Evolutionary conservation across 2,797 vertebrate species (phyloP).

Genomic region (Scolopax bukidnonensis): DNA sequence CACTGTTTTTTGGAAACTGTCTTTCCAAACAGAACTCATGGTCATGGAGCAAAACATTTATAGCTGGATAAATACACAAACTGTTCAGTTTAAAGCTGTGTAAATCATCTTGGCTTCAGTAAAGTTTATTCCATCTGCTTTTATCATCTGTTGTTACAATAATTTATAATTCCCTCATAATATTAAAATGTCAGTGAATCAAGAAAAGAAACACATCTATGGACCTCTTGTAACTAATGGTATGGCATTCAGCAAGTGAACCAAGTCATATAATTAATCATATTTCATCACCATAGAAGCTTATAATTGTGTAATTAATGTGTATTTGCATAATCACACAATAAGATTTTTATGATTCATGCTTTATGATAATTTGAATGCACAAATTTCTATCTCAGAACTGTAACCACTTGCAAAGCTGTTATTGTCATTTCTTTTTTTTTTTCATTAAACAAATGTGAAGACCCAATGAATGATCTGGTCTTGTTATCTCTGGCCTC

Average conservation of each 20-base stretch:
- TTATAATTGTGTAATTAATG: slow-evolving; percentile 76
- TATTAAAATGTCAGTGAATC: slow-evolving; percentile 74
- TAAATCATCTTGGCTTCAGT: slow-evolving; percentile 72
- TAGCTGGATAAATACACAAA: slow-evolving; percentile 57
- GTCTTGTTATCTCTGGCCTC: neutral
- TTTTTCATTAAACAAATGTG: neutral
- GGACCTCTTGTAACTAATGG: slow-evolving; percentile 59
- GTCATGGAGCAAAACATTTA: slow-evolving; percentile 55
- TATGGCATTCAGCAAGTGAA: slow-evolving; percentile 50
- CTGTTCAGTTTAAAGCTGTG: slow-evolving; percentile 62
- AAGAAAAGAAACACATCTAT: slow-evolving; percentile 62
- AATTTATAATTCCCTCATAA: slow-evolving; percentile 70
- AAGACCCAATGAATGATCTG: neutral
- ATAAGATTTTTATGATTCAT: slow-evolving; percentile 69
- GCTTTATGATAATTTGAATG: slow-evolving; percentile 60
- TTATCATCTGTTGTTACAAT: slow-evolving; percentile 74
- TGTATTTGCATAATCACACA: slow-evolving; percentile 75
- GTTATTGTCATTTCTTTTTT: neutral
- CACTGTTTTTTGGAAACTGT: slow-evolving; percentile 22
- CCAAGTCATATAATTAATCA: slow-evolving; percentile 73
- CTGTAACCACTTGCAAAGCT: slow-evolving; percentile 41
- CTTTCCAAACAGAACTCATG: neutral
- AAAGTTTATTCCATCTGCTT: slow-evolving; percentile 78
- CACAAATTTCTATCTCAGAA: slow-evolving; percentile 66
- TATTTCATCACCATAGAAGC: slow-evolving; percentile 71